A percentile compares a stretch with the other conserved stretches of the same genome.
Conservation (phyloP, 2,113 vertebrate genomes). For the Xenopus laevis region DNA sequence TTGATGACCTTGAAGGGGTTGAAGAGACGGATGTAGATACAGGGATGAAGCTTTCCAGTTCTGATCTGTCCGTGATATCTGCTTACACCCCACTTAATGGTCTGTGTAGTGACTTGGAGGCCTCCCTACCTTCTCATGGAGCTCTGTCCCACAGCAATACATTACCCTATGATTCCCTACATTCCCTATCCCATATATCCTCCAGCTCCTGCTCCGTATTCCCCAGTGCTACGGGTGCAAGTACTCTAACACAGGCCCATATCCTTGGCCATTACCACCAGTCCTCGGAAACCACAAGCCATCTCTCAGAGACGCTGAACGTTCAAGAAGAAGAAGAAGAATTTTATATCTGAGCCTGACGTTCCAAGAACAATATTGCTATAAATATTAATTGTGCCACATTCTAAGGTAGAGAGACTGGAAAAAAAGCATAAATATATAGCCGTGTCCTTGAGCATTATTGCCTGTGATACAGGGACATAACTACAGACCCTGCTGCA, state of each 20-base stretch:
- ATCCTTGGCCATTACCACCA: slow-evolving; percentile 1
- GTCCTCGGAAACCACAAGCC: background rate
- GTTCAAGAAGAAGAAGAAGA: slow-evolving; percentile 55
- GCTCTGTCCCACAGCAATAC: slow-evolving; percentile 50
- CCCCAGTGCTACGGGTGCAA: background rate
- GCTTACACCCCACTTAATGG: slow-evolving; percentile 71
- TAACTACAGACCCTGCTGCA: no score
- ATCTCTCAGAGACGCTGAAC: background rate
- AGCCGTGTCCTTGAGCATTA: no score
- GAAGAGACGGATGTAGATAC: slow-evolving; percentile 94
- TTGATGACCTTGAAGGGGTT: slow-evolving; percentile 76
- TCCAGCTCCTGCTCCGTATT: slow-evolving; percentile 44
- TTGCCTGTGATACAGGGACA: no score
- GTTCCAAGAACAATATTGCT: no score
- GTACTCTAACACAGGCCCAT: slow-evolving; percentile 28
- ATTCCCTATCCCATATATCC: slow-evolving; percentile 52
- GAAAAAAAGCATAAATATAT: no score
- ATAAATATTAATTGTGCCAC: no score
- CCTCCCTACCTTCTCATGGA: slow-evolving; percentile 32
- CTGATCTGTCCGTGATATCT: slow-evolving; percentile 84
- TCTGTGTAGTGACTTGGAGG: slow-evolving; percentile 53
- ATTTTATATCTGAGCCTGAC: slow-evolving; percentile 73
- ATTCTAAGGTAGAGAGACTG: no score
- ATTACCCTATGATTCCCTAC: slow-evolving; percentile 47
- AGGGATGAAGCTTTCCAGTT: slow-evolving; percentile 70